Evolutionary conservation across 2,888 invertebrate species (phyloP), one percentile per base, ranked within the genome.

Genomic region (Exephanes ischioxanthus): DNA sequence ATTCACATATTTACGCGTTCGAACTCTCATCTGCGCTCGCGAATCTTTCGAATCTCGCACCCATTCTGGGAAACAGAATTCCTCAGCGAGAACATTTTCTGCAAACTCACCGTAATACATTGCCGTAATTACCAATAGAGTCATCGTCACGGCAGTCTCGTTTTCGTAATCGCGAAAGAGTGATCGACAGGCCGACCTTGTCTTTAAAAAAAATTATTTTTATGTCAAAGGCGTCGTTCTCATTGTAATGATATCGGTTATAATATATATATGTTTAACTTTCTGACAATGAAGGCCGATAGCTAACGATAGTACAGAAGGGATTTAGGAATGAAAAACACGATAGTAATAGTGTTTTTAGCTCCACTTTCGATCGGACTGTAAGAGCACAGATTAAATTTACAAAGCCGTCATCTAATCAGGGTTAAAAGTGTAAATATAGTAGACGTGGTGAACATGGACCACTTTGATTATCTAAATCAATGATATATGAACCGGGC

Each of bases 91-190:
- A 68, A 11, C 67, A 73, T 68, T 77, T 11, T 37, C 33, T 73
- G 84, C 84, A 73, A 51, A 73, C 84, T 78, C 84, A 84, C 73
- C 61, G 67, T 73, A 53, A 77, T 78, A 80, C 53, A 61, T 58
- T n/a, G 75, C 80, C 53, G 26, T 37, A 66, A 41, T 16, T 58
- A 37, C 58, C 30, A 41, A 51, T 48, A 51, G 51, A 68, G 66
- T 51, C 67, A 80, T 71, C 76, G 81, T 76, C 81, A 76, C 22
- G 11, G 58, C 67, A 58, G 41, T 61, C 58, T 80, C 48, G 51
- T 30, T 66, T 66, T 66, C 61, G 26, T 80, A 70, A 79, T 73
- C 63, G 53, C 51, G 37, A 30, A 37, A 51, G 33, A 51, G 22
- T 14, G 51, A 51, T 51, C 51, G 53, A 76, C 33, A 1, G 22